Percentiles rank a stretch among this genome's conserved stretches.
Conservation (phyloP, 1,140 invertebrate species). For the Diplogasteroides magnus region DNA sequence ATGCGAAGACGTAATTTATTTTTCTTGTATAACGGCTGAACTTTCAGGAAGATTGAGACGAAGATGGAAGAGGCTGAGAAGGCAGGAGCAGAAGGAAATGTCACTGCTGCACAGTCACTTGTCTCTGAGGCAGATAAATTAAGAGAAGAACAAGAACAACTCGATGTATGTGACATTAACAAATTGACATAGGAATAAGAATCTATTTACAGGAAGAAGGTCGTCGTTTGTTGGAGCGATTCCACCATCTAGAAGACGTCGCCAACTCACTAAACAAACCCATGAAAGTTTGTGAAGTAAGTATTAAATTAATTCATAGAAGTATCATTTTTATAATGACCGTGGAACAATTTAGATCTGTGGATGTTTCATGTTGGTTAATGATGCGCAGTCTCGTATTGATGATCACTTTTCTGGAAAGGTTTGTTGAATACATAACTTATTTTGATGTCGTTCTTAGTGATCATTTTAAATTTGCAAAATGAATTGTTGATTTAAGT, state of each 20-base stretch:
- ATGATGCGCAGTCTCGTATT: slow-evolving; percentile 88
- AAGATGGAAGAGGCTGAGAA: not conserved
- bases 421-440: not conserved
- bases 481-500: not conserved
- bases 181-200: not conserved
- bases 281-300: slow-evolving; percentile 27
- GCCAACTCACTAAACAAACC: not conserved
- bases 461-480: not conserved
- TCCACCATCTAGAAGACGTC: not conserved
- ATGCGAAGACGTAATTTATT: not conserved
- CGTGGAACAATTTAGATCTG: slow-evolving; percentile 67
- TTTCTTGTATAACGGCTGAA: too few species aligned
- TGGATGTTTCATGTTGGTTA: slow-evolving; percentile 96
- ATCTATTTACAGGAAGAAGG: slow-evolving; percentile 1
- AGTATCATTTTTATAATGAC: not conserved
- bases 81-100: not conserved
- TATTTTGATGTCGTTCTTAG: not conserved
- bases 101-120: not conserved
- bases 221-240: not conserved
- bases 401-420: slow-evolving; percentile 96
- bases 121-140: not conserved
- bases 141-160: not conserved
- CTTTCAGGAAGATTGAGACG: not conserved
- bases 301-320: not conserved
- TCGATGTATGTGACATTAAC: not conserved